Base-by-base conservation (phyloP, 2,113 vertebrate species). In the Microtus richardsoni region DNA sequence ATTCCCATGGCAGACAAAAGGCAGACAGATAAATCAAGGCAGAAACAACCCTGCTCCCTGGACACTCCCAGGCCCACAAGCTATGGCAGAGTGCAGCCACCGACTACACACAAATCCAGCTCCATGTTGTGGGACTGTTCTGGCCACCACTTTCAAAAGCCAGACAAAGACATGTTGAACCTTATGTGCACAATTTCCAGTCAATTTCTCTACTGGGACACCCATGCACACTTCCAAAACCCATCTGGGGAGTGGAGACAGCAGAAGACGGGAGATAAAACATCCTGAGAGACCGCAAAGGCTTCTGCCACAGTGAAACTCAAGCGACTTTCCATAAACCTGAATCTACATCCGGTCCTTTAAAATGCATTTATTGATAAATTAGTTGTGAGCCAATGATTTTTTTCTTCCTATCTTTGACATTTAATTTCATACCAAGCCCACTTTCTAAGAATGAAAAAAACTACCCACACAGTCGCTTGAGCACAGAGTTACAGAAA, bases 391-490 rank as follows among this genome's bases (percentile, higher is more conserved):
- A 91, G 88, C 19, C 87, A 79, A 82, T 93, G 44, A 44, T 44
- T 44, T 10, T 68, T 94, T 88, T 74, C 84, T 92, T 89, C 83
- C 90, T 75, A 88, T 68, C 66, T 90, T 85, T 95, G 79, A n/a
- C n/a, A 95, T 91, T 95, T 90, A 89, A 85, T 70, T 94, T 86
- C 82, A 44, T 22, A 85, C 33, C 77, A 93, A 86, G 64, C 10
- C 80, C 36, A 62, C 39, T 92, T 49, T 71, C 13, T 49, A 36
- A 4, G 58, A 93, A 73, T 89, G 24, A 94, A 75, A 41, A 92
- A 9, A 82, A 77, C 12, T 88, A 36, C 39, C 73, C 82, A 89
- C 4, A 89, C 39, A 66, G 74, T 83, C 79, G 93, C n/a, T 66
- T 77, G 89, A 91, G 58, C 22, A 74, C 70, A 87, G 60, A 12